These are phyloP conservation scores for Ornithoptera alexandrae DNA, from an alignment of 2,888 invertebrate species.

Conservation along the genomic window DNA sequence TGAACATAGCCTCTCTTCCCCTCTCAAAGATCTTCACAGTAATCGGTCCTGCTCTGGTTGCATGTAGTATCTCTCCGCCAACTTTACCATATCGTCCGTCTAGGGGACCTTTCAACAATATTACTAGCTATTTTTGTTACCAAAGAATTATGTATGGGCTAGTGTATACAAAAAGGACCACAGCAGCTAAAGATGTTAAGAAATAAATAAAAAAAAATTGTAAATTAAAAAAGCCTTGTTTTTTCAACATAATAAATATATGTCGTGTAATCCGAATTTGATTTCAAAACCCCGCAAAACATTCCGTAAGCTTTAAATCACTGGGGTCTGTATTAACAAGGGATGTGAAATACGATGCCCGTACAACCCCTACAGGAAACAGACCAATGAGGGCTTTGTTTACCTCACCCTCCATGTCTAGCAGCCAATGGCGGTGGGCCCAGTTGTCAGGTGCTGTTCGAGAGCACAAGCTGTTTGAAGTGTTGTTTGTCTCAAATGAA, in stretches of 20 bases:
- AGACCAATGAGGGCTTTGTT: constrained; percentile 43
- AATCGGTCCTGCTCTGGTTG: no score
- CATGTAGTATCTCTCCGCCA: no score
- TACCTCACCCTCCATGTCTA: constrained; percentile 29
- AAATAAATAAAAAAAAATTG: no score
- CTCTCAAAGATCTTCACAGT: no score
- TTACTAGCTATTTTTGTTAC: no score
- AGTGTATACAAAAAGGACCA: no score
- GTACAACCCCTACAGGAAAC: constrained; percentile 50
- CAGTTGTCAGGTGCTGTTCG: constrained; percentile 30
- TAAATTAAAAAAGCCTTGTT: background rate
- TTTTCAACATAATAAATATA: constrained; percentile 5
- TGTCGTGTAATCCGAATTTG: constrained; percentile 19
- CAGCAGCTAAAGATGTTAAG: no score
- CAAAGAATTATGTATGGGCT: no score
- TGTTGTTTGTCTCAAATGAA: no score
- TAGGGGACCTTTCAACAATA: no score
- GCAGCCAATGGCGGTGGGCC: constrained; percentile 20
- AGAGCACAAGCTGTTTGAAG: constrained; percentile 1
- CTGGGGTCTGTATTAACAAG: constrained; percentile 60
- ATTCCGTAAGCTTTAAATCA: constrained; percentile 60
- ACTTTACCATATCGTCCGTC: no score
- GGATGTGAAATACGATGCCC: constrained; percentile 49
- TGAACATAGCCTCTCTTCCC: no score
- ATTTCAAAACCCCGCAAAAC: constrained; percentile 30